Percentiles rank a stretch among this genome's conserved stretches.
These are phyloP conservation scores for Clarias gariepinus DNA, from an alignment of 2,113 vertebrate genomes.

Conservation along the genomic window DNA sequence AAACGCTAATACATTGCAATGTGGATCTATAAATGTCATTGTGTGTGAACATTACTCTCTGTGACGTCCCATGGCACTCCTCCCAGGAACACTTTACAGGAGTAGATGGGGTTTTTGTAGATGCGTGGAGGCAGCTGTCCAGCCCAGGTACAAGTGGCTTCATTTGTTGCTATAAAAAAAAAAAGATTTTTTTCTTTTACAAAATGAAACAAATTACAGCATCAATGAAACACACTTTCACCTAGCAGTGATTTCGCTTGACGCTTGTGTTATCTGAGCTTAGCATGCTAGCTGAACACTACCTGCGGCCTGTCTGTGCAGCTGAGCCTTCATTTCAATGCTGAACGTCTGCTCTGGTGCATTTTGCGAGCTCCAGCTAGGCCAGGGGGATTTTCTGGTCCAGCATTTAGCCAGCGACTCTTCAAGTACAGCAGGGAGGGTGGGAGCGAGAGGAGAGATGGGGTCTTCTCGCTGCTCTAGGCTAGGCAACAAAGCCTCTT, in stretches of 20 bases:
- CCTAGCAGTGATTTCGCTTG: not conserved
- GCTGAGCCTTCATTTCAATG: conserved; percentile 93
- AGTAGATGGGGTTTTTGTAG: conserved; percentile 95
- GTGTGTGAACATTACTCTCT: conserved; percentile 76
- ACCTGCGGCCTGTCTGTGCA: conserved; percentile 96
- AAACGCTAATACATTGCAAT: not conserved
- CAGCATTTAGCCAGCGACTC: conserved; percentile 83
- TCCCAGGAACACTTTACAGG: conserved; percentile 97
- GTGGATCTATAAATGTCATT: not conserved
- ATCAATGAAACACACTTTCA: not conserved
- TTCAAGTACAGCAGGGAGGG: conserved; percentile 71
- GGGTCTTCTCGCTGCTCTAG: conserved; percentile 82
- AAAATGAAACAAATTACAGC: not conserved
- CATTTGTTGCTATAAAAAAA: conserved; percentile 83
- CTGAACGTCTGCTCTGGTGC: conserved; percentile 87
- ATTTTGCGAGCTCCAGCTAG: conserved; percentile 82
- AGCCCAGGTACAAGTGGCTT: conserved; percentile 94
- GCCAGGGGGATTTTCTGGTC: conserved; percentile 87
- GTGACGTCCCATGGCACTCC: conserved; percentile 98
- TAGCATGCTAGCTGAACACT: not conserved
- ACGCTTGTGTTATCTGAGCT: not conserved
- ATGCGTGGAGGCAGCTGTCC: conserved; percentile 93
- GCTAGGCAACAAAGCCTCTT: conserved; percentile 82
- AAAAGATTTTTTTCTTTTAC: not conserved
- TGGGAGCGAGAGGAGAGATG: conserved; percentile 80